Percentiles rank a stretch among this genome's conserved stretches.
These are phyloP conservation scores for Sparidentex hasta DNA, from an alignment of 2,797 vertebrate species.

Conservation along the genomic window DNA sequence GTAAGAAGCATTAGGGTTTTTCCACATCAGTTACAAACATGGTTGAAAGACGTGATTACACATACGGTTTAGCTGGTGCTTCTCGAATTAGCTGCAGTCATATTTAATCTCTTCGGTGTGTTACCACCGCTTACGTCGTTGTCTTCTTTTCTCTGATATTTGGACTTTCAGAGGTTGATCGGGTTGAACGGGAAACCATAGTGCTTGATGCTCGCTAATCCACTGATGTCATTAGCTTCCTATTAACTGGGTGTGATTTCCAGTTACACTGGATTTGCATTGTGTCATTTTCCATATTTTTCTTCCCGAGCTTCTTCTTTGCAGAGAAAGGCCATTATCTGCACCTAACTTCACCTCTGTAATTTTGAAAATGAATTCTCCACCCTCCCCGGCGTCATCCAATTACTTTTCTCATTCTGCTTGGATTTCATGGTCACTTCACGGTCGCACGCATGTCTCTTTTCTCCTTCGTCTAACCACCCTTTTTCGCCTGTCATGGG, in stretches of 20 bases:
- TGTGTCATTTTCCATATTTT: conserved; percentile 50
- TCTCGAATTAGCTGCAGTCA: not conserved
- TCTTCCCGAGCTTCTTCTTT: conserved; percentile 57
- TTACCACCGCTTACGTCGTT: conserved; percentile 3
- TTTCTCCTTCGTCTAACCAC: conserved; percentile 60
- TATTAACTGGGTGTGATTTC: conserved; percentile 72
- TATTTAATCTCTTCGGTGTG: not conserved
- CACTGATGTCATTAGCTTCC: conserved; percentile 73
- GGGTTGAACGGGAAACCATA: conserved; percentile 49
- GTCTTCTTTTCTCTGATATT: conserved; percentile 28
- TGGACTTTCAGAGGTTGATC: conserved; percentile 30
- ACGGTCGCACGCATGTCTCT: conserved; percentile 67
- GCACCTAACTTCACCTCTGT: conserved; percentile 73
- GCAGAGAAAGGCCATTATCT: conserved; percentile 65
- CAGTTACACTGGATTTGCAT: conserved; percentile 68
- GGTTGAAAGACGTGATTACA: conserved; percentile 3
- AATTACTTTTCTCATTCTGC: conserved; percentile 82
- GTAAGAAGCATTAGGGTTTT: no score
- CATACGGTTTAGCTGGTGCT: not conserved
- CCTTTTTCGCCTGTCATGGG: conserved; percentile 42
- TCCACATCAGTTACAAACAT: not conserved
- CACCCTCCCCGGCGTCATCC: conserved; percentile 70
- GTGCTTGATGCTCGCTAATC: conserved; percentile 66
- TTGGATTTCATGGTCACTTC: conserved; percentile 81
- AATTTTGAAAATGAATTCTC: conserved; percentile 80